These are phyloP conservation scores for Pasiphila rectangulata DNA, from an alignment of 2,888 invertebrate species.

Conservation along the genomic window DNA sequence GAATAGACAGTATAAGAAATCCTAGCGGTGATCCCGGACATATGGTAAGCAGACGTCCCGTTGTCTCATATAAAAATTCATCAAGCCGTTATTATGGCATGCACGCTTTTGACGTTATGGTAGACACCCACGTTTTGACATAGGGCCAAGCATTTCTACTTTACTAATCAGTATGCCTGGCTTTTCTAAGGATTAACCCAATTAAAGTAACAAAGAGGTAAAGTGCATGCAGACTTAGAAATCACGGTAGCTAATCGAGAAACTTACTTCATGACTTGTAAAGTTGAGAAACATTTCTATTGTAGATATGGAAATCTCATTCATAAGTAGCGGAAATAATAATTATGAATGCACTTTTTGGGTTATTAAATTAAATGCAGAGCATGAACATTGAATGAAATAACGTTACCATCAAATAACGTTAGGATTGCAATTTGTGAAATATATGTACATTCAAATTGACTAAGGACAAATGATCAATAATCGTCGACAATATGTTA, in stretches of 20 bases:
- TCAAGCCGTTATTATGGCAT: constrained; percentile 28
- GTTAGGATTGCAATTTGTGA: too few relatives aligned
- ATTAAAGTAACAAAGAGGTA: constrained; percentile 28
- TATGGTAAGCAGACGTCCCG: constrained; percentile 25
- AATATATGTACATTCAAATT: not conserved
- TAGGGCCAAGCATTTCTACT: constrained; percentile 34
- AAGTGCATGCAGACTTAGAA: constrained; percentile 20
- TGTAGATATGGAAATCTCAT: too few relatives aligned
- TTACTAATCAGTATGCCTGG: constrained; percentile 29
- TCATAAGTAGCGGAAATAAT: too few relatives aligned
- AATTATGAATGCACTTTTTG: too few relatives aligned
- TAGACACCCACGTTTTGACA: constrained; percentile 33
- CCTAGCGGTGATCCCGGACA: constrained; percentile 22
- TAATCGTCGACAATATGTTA: constrained; percentile 35
- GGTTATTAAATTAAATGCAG: too few relatives aligned
- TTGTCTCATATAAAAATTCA: constrained; percentile 29
- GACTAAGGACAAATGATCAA: constrained; percentile 21
- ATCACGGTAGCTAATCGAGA: constrained; percentile 5
- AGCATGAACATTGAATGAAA: too few relatives aligned
- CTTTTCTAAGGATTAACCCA: constrained; percentile 32
- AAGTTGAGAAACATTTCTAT: not conserved
- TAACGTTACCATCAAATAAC: too few relatives aligned
- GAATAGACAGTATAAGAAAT: not conserved
- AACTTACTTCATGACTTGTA: constrained; percentile 9
- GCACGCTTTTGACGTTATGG: constrained; percentile 27